Base-by-base conservation (phyloP, 2,888 invertebrate species). In the Limnephilus auricula region DNA sequence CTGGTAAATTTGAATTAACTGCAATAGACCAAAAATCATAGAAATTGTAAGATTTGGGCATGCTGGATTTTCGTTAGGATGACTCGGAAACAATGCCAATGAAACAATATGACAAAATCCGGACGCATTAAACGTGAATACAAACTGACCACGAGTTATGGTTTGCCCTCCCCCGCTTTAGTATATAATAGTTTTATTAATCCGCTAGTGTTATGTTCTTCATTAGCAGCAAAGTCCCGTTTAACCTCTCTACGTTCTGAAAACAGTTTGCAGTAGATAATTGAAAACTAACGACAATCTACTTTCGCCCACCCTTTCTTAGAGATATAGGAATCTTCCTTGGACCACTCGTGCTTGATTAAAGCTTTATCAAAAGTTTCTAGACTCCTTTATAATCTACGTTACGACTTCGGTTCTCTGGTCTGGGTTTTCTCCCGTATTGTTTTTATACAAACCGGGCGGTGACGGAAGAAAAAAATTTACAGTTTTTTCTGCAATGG, bases 311-410 rank as follows among this genome's bases (percentile, higher is more conserved):
- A 25, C 65, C 65, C 65, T 65, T 65, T 65, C 65, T 25, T 9
- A 25, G 65, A 25, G 65, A 65, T 65, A n/a, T 65, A 30, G 37
- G 18, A 84, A 84, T 84, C 12, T 80, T 85, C 65, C 34, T 25
- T 5, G 13, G 50, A 30, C 37, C 90, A 90, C 90, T 83, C 50
- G 84, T 84, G 84, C n/a, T 83, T 89, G 83, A 89, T 89, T 89
- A 34, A 40, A 34, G 45, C 45, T 45, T 30, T 82, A 34, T 84
- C 78, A 32, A 50, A 83, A 83, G 25, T 90, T 90, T 83, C 65
- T 34, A 79, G 79, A 90, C 82, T 84, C 34, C 32, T 90, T 25
- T 65, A 84, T 90, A 90, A 90, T 84, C 84, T 79, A 82, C 18
- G 25, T 65, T 65, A 89, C 82, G 82, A 89, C 89, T 89, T 37